Base-by-base conservation (phyloP, 64 coral and sea anemone genomes). In the Dendronephthya gigantea region DNA sequence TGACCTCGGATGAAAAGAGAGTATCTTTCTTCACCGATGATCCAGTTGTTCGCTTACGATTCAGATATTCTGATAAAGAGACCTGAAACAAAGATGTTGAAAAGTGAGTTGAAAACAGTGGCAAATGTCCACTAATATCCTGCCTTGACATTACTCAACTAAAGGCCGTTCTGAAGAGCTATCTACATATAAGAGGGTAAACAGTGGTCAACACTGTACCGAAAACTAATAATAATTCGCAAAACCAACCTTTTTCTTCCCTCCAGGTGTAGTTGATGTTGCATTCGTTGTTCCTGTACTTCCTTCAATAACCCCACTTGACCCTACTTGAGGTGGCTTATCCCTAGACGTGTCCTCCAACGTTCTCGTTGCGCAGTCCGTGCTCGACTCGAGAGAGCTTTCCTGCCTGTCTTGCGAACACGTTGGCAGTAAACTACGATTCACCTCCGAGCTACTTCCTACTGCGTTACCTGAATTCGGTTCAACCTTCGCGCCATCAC, bases 221-320 rank as follows among this genome's bases (percentile, higher is more conserved):
- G 4, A 45, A 45, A 4, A 45, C 41, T 4, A 45, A 11, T 6
- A 45, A 45, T 45, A 45, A 45, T 6, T 45, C 11, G 4, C 41
- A 45, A n/a, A n/a, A n/a, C n/a, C n/a, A n/a, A 79, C 72, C 72
- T 79, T 79, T 39, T 79, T 79, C 16, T 79, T 79, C 9, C 72
- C 72, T 9, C 72, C 72, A 79, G 72, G 32, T 34, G 72, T 79
- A 34, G 72, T 79, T 12, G 72, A 34, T 10, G 72, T 79, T 36
- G 72, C 37, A 39, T 33, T 79, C 8, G 30, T 19, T 28, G 72
- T 9, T 79, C 72, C 72, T 33, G 41, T 45, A 11, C 41, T 45
- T 45, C 41, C 41, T 45, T 34, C 36, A 14, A 39, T 9, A 79
- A 36, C 72, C 32, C 30, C 72, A 79, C 36, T 79, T 39, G 72